Evolutionary conservation across 2,888 invertebrate species (phyloP).

Genomic region (Tenthredo scrophulariae): DNA sequence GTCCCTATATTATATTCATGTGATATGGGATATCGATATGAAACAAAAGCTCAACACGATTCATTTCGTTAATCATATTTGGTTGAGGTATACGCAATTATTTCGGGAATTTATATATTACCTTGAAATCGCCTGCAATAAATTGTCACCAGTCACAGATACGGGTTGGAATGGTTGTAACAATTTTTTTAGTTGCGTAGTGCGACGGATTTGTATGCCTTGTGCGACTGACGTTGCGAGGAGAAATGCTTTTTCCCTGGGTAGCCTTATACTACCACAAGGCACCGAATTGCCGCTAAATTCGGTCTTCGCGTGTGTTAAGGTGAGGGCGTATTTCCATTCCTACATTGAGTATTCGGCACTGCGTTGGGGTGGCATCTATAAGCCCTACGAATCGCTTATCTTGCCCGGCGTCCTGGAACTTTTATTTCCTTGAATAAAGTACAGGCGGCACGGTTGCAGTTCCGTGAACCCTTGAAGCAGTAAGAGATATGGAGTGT

Average conservation of each 20-base stretch:
- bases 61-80: not conserved
- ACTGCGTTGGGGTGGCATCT: constrained; percentile 25
- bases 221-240: constrained; percentile 17
- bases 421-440: constrained; percentile 36
- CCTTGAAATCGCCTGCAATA: not conserved
- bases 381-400: constrained; percentile 30
- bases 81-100: not conserved
- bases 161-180: not conserved
- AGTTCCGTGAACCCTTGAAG: constrained; percentile 14
- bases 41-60: not conserved
- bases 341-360: constrained; percentile 31
- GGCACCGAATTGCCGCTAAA: constrained; percentile 23
- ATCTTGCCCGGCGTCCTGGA: constrained; percentile 26
- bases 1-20: not conserved
- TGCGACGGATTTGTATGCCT: constrained; percentile 8
- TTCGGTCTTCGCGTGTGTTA: constrained; percentile 10
- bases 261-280: constrained; percentile 7
- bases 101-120: not conserved
- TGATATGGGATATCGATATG: not conserved
- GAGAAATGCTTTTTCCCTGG: constrained; percentile 20
- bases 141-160: not conserved
- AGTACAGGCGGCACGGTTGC: constrained; percentile 31
- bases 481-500: constrained; percentile 29
- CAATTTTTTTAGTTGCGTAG: constrained; percentile 5
- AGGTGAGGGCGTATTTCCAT: constrained; percentile 27